phyloP scores from a whole-genome alignment of 2,888 invertebrate genomes.

The Drosophila setosimentum region DNA sequence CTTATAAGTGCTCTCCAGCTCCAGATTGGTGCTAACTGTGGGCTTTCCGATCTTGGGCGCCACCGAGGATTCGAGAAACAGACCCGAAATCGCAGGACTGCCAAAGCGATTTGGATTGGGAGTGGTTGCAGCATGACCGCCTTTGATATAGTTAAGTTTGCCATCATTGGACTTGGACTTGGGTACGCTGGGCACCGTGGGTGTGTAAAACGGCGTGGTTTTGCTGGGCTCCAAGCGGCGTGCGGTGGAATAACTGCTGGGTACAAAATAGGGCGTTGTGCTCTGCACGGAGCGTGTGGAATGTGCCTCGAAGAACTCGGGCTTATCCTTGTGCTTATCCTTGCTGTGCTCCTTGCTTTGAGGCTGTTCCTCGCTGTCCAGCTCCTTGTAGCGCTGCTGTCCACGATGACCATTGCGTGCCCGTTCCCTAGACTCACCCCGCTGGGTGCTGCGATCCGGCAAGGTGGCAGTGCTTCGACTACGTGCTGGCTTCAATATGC shows the following conservation, averaged over 20 bases:
- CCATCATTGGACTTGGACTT: slow-evolving; percentile 78
- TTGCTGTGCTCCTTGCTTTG: slow-evolving; percentile 58
- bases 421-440: slow-evolving; percentile 63
- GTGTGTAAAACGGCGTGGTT: slow-evolving; percentile 85
- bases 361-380: slow-evolving; percentile 58
- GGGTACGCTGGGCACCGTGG: slow-evolving; percentile 83
- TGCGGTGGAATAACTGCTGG: slow-evolving; percentile 82
- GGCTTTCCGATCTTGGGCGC: slow-evolving; percentile 57
- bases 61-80: slow-evolving; percentile 64
- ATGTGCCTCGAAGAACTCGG: slow-evolving; percentile 63
- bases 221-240: slow-evolving; percentile 82
- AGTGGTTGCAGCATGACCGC: slow-evolving; percentile 67
- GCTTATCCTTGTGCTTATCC: slow-evolving; percentile 61
- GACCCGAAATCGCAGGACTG: slow-evolving; percentile 50
- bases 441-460: slow-evolving; percentile 54
- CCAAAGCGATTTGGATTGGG: slow-evolving; percentile 76
- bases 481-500: slow-evolving; percentile 58
- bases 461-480: slow-evolving; percentile 22
- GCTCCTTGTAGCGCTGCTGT: slow-evolving; percentile 77
- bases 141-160: slow-evolving; percentile 72
- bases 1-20: slow-evolving; percentile 64
- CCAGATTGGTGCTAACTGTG: slow-evolving; percentile 53
- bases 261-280: slow-evolving; percentile 71
- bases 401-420: slow-evolving; percentile 74
- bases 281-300: slow-evolving; percentile 58